Percentiles rank a stretch among this genome's conserved stretches.
Evolutionary conservation across 2,888 invertebrate species (phyloP).

Genomic region (Hirtodrosophila duncani): DNA sequence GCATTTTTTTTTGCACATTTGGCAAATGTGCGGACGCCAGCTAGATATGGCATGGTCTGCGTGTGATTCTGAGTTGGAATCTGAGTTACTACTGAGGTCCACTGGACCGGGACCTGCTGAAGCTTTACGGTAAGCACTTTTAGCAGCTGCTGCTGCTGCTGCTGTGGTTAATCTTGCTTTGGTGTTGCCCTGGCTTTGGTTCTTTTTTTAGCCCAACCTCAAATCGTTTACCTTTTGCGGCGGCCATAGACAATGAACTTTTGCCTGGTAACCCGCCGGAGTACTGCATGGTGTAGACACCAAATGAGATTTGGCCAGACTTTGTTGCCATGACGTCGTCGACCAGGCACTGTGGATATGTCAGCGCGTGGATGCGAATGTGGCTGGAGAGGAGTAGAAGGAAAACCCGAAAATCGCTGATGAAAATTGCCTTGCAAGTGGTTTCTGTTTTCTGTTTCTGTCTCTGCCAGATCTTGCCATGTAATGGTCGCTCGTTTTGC

Average conservation of each 20-base stretch:
- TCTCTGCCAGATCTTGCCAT: constrained; percentile 38
- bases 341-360: no score
- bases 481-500: constrained; percentile 68
- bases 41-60: constrained; percentile 19
- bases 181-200: constrained; percentile 30
- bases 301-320: constrained; percentile 46
- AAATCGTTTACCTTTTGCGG: constrained; percentile 58
- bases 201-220: constrained; percentile 31
- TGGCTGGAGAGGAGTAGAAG: neutral
- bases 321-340: constrained; percentile 44
- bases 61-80: no score
- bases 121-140: constrained; percentile 54
- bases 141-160: constrained; percentile 4
- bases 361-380: no score
- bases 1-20: constrained; percentile 43
- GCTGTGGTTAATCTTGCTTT: constrained; percentile 15
- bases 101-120: constrained; percentile 19
- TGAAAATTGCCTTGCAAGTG: constrained; percentile 70
- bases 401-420: constrained; percentile 50
- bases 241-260: constrained; percentile 55
- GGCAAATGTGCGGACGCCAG: constrained; percentile 28
- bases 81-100: neutral
- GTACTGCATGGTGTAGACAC: constrained; percentile 1
- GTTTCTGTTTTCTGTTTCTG: constrained; percentile 54
- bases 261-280: constrained; percentile 3